Percentiles rank a stretch among this genome's conserved stretches.
phyloP scores from a whole-genome alignment of 2,888 invertebrate genomes.

The Acronicta psi region DNA sequence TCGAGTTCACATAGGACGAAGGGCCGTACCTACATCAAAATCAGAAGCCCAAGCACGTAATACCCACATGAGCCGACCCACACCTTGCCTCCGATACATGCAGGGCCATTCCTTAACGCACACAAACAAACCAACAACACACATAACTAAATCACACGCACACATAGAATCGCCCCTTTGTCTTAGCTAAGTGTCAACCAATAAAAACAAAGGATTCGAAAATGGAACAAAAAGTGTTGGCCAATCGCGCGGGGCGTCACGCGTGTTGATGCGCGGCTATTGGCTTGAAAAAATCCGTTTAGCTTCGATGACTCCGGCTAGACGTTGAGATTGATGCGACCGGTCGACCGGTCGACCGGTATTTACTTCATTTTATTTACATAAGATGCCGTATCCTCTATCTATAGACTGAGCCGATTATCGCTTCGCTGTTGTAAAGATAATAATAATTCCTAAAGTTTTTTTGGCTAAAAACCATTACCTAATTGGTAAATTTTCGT shows the following conservation, averaged over 20 bases:
- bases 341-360: conserved; percentile 70
- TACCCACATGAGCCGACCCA: conserved; percentile 71
- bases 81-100: conserved; percentile 66
- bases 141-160: conserved; percentile 79
- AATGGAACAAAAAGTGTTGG: conserved; percentile 88
- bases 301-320: conserved; percentile 85
- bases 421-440: conserved; percentile 6
- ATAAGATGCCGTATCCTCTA: conserved; percentile 58
- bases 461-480: neutral
- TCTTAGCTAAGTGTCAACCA: conserved; percentile 90
- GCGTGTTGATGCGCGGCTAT: conserved; percentile 87
- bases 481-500: neutral
- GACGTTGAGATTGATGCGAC: conserved; percentile 84
- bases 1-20: conserved; percentile 71
- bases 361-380: conserved; percentile 73
- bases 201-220: conserved; percentile 89
- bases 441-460: conserved; percentile 11
- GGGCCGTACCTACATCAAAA: conserved; percentile 83
- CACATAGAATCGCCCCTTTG: conserved; percentile 85
- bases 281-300: conserved; percentile 89
- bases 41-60: conserved; percentile 81
- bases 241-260: conserved; percentile 86
- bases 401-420: conserved; percentile 25
- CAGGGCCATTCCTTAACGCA: conserved; percentile 86
- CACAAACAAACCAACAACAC: conserved; percentile 68